Conservation (phyloP, 2,888 invertebrate species). For the Dasypolia templi region DNA sequence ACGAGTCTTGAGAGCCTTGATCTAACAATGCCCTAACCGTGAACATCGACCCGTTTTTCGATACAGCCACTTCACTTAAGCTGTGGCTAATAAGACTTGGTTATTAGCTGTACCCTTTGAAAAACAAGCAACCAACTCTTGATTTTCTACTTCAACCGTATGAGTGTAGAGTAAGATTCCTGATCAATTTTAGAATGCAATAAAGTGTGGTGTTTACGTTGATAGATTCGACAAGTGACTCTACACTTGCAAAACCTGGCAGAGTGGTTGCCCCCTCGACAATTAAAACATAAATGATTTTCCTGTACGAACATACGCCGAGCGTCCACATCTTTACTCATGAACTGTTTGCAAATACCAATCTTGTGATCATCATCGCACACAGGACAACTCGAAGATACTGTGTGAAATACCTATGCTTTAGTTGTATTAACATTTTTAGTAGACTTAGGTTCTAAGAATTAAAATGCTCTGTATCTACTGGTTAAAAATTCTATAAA, state of each 20-base stretch:
- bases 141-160: neutral
- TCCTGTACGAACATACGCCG: no score
- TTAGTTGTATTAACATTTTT: neutral
- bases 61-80: no score
- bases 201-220: neutral
- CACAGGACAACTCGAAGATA: neutral
- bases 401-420: constrained; percentile 1
- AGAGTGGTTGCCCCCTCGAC: neutral
- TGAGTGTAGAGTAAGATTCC: neutral
- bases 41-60: neutral
- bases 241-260: constrained; percentile 2
- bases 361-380: neutral
- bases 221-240: constrained; percentile 4
- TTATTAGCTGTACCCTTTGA: no score
- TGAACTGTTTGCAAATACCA: neutral
- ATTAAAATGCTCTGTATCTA: neutral
- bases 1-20: neutral
- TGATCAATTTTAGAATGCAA: neutral
- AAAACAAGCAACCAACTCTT: neutral
- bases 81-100: no score
- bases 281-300: neutral
- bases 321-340: neutral
- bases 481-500: neutral
- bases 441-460: neutral
- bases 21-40: constrained; percentile 1